Conservation (phyloP, 1,140 invertebrate genomes). For the Caenorhabditis latens region DNA sequence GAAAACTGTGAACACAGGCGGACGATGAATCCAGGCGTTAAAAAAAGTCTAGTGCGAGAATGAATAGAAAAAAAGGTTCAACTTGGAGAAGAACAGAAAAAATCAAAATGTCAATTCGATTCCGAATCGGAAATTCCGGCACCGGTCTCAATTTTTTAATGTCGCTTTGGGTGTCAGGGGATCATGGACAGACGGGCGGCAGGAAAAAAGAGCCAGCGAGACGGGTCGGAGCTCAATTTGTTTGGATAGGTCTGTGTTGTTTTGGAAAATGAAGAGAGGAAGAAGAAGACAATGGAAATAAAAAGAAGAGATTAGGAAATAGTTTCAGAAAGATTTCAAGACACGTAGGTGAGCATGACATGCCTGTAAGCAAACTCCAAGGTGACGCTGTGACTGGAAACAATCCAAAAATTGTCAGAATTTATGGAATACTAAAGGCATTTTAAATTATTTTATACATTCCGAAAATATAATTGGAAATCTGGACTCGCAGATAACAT, state of each 20-base stretch:
- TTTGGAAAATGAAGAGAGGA: slow-evolving; percentile 10
- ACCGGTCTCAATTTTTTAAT: slow-evolving; percentile 2
- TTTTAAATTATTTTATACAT: too few species aligned
- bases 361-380: too few species aligned
- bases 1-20: slow-evolving; percentile 48
- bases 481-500: too few species aligned
- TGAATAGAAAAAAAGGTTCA: neutral
- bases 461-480: too few species aligned
- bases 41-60: neutral
- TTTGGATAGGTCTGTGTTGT: slow-evolving; percentile 46
- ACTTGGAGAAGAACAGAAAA: neutral
- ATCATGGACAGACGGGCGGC: slow-evolving; percentile 43
- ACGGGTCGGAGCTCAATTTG: slow-evolving; percentile 46
- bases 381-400: too few species aligned
- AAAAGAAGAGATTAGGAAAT: neutral
- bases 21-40: neutral
- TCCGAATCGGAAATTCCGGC: slow-evolving; percentile 39
- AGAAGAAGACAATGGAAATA: neutral
- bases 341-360: too few species aligned
- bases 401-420: too few species aligned
- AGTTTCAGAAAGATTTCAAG: neutral
- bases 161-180: slow-evolving; percentile 5
- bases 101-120: slow-evolving; percentile 15
- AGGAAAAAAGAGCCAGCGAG: neutral
- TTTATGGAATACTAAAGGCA: too few species aligned